Conservation (phyloP, 2,888 invertebrate genomes). For the Ellobium chinense region DNA sequence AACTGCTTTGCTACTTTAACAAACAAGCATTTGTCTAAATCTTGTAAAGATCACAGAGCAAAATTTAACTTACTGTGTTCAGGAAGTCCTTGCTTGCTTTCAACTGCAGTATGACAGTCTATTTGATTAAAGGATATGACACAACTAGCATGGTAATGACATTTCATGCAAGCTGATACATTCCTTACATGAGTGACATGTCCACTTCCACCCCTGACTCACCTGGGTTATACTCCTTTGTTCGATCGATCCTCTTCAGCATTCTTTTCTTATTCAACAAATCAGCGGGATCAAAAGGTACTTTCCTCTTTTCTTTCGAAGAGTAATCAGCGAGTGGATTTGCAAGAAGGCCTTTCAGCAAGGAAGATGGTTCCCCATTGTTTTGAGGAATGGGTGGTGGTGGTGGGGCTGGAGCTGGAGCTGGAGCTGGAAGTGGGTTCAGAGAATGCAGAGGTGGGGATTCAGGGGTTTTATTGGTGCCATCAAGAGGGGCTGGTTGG, state of each 20-base stretch:
- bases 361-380: neutral
- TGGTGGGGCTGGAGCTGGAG: neutral
- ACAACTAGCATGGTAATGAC: too few relatives aligned
- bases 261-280: constrained; percentile 36
- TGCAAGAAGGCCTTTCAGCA: neutral
- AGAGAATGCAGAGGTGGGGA: neutral
- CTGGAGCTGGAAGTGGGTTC: neutral
- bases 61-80: too few relatives aligned
- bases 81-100: too few relatives aligned
- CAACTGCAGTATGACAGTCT: too few relatives aligned
- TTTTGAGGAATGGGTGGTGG: neutral
- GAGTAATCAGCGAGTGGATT: neutral
- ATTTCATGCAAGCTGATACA: neutral
- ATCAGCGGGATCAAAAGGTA: constrained; percentile 10
- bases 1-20: too few relatives aligned
- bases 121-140: too few relatives aligned
- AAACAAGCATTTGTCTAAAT: too few relatives aligned
- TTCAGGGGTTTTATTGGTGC: neutral
- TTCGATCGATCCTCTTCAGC: constrained; percentile 44
- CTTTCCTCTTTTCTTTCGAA: neutral
- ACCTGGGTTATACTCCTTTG: constrained; percentile 43
- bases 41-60: too few relatives aligned
- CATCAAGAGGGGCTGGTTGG: neutral
- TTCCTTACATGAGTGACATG: neutral
- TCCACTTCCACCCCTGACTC: too few relatives aligned